Evolutionary conservation across 2,113 vertebrate genomes (phyloP).

Genomic region (Ochotona princeps): DNA sequence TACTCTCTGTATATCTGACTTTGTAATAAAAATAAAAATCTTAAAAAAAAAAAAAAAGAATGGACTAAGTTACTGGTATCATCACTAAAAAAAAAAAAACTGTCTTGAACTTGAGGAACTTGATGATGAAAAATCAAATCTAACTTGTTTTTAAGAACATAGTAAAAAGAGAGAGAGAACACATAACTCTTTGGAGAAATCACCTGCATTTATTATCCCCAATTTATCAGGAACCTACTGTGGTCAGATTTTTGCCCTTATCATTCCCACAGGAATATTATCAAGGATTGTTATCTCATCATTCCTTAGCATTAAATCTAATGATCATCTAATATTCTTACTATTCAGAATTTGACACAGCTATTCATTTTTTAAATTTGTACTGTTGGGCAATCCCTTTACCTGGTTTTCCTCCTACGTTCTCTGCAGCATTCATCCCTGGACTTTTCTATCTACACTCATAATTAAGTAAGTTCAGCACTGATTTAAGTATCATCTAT

Average conservation of each 20-base stretch:
- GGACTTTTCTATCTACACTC: not conserved
- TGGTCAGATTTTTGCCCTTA: not conserved
- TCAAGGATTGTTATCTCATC: not conserved
- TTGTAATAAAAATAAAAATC: no score
- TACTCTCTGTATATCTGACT: no score
- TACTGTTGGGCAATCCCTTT: not conserved
- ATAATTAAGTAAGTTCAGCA: not conserved
- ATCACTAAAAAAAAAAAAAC: no score
- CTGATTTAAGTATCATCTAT: not conserved
- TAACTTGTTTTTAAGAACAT: no score
- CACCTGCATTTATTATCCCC: not conserved
- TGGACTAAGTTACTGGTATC: no score
- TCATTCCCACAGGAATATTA: not conserved
- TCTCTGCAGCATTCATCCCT: not conserved
- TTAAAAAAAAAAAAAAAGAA: no score
- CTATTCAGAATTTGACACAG: constrained; percentile 4
- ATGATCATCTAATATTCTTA: not conserved
- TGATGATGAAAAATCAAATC: no score
- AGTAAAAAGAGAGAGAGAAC: no score
- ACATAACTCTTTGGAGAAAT: no score
- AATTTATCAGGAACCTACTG: not conserved
- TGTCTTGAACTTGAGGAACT: no score
- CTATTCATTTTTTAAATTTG: not conserved
- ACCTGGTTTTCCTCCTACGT: not conserved
- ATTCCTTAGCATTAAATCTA: not conserved